phyloP scores from a whole-genome alignment of 1,140 invertebrate genomes.

The Nomia melanderi region DNA sequence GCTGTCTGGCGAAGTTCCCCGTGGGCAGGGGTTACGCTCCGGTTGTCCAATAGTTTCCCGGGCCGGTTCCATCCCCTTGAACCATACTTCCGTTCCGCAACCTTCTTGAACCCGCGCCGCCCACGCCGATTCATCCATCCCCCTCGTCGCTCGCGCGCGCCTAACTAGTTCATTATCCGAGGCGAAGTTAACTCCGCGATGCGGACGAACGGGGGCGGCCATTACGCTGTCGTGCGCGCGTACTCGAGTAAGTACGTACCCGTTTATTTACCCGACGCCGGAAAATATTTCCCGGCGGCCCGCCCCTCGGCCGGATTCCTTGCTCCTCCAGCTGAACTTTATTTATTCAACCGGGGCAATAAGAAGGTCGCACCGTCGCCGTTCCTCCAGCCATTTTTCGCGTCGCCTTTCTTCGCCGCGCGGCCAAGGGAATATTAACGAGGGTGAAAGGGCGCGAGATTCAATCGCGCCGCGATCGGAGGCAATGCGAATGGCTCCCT shows the following conservation, averaged over 20 bases:
- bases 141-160: slow-evolving; percentile 35
- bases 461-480: not conserved
- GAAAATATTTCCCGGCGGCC: slow-evolving; percentile 7
- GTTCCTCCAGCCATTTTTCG: not conserved
- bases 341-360: slow-evolving; percentile 6
- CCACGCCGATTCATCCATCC: slow-evolving; percentile 34
- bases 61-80: slow-evolving; percentile 31
- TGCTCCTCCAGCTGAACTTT: slow-evolving; percentile 11
- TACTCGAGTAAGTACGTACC: slow-evolving; percentile 7
- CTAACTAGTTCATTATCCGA: slow-evolving; percentile 51
- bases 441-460: not conserved
- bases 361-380: slow-evolving; percentile 13
- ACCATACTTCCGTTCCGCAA: slow-evolving; percentile 36
- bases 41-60: slow-evolving; percentile 23
- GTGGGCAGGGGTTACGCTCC: not conserved
- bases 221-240: slow-evolving; percentile 17
- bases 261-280: not conserved
- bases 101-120: slow-evolving; percentile 35
- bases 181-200: slow-evolving; percentile 27
- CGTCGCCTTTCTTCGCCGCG: not conserved
- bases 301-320: not conserved
- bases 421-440: slow-evolving; percentile 11
- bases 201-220: not conserved
- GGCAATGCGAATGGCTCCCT: not conserved
- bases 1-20: not conserved